Percentiles rank a stretch among this genome's conserved stretches.
These are phyloP conservation scores for Leistus spinibarbis DNA, from an alignment of 2,888 invertebrate genomes.

Conservation along the genomic window DNA sequence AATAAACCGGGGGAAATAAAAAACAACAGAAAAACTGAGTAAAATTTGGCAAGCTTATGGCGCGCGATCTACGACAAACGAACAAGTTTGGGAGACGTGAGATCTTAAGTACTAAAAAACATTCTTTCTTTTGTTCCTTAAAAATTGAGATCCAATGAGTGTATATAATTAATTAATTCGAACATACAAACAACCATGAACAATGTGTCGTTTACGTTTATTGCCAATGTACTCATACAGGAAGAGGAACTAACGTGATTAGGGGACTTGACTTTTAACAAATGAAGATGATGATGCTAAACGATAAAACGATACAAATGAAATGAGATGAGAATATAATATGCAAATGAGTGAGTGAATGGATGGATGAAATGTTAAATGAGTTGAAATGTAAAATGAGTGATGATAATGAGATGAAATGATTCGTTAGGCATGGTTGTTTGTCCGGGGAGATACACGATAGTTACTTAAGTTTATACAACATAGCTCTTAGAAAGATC, in stretches of 20 bases:
- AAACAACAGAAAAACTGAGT: background rate
- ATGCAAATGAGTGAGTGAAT: background rate
- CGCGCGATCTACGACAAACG: conserved; percentile 34
- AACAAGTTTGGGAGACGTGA: conserved; percentile 39
- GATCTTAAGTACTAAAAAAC: conserved; percentile 38
- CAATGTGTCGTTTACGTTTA: conserved; percentile 20
- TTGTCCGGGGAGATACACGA: conserved; percentile 29
- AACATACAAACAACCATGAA: conserved; percentile 36
- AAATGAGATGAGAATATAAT: background rate
- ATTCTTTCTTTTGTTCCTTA: conserved; percentile 16
- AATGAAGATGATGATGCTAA: no score
- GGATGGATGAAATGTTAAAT: background rate
- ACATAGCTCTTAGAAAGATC: conserved; percentile 38
- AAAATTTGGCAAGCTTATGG: conserved; percentile 40
- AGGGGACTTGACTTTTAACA: background rate
- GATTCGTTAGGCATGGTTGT: conserved; percentile 19
- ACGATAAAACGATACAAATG: background rate
- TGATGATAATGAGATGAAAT: background rate
- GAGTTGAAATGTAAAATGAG: background rate
- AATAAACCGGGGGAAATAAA: background rate
- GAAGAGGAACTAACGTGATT: background rate
- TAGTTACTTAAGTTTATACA: conserved; percentile 31
- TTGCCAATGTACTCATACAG: conserved; percentile 13
- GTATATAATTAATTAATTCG: conserved; percentile 21
- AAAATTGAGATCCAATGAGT: conserved; percentile 39